phyloP scores from a whole-genome alignment of 2,113 vertebrate genomes.

The Bostrychus sinensis region DNA sequence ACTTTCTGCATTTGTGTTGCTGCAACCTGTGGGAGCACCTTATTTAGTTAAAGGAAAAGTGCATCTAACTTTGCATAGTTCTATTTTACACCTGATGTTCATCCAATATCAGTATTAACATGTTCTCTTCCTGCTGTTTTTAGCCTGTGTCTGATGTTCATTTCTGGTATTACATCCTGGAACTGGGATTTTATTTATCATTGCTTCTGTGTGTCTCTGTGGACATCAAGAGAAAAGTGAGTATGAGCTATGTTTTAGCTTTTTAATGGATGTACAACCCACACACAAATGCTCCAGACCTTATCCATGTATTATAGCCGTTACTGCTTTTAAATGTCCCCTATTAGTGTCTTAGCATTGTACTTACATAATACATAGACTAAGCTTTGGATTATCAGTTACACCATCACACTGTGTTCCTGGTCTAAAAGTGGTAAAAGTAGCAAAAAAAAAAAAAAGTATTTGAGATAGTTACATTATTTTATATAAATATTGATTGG shows the following conservation, averaged over 20 bases:
- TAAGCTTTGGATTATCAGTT: too few relatives aligned
- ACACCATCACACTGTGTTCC: too few relatives aligned
- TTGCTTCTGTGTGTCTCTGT: constrained; percentile 88
- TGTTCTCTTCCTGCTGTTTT: background rate
- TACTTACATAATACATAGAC: too few relatives aligned
- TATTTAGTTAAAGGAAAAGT: background rate
- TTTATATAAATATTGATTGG: too few relatives aligned
- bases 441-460: too few relatives aligned
- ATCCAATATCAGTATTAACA: background rate
- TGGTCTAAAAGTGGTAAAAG: too few relatives aligned
- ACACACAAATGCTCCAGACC: background rate
- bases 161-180: constrained; percentile 90
- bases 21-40: constrained; percentile 3
- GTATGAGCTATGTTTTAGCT: constrained; percentile 32
- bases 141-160: constrained; percentile 82
- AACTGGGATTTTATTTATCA: constrained; percentile 90
- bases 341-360: too few relatives aligned
- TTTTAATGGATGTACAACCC: background rate
- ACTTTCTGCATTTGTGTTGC: constrained; percentile 63
- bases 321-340: too few relatives aligned
- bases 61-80: background rate
- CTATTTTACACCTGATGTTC: background rate
- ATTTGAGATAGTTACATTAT: too few relatives aligned
- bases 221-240: constrained; percentile 92
- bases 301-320: too few relatives aligned